Conservation (phyloP, 1,140 invertebrate species). For the Lasaia peninsularis region DNA sequence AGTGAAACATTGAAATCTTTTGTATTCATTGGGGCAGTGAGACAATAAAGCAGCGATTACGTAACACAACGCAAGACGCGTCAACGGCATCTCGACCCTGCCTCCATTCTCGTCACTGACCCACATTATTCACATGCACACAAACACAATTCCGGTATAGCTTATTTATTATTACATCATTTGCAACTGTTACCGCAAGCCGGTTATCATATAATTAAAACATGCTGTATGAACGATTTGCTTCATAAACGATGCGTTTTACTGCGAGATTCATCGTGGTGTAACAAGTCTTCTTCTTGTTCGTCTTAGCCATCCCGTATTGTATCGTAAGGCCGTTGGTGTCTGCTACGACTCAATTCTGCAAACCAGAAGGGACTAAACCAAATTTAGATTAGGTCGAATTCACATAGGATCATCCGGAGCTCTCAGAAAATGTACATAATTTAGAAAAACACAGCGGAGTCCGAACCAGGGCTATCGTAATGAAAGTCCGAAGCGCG, state of each 20-base stretch:
- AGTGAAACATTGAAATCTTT: conserved; percentile 19
- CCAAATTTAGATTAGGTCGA: too few relatives aligned
- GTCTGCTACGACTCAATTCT: too few relatives aligned
- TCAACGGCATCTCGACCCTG: conserved; percentile 70
- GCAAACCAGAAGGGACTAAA: too few relatives aligned
- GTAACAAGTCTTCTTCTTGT: too few relatives aligned
- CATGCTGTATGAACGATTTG: neutral
- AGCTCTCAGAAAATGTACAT: too few relatives aligned
- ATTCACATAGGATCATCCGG: too few relatives aligned
- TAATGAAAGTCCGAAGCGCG: too few relatives aligned
- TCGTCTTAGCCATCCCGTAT: too few relatives aligned
- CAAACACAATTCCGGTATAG: conserved; percentile 60
- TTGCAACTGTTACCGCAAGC: conserved; percentile 15
- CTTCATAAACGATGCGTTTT: neutral
- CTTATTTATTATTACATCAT: conserved; percentile 48
- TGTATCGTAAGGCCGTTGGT: too few relatives aligned
- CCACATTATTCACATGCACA: conserved; percentile 59
- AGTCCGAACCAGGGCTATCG: too few relatives aligned
- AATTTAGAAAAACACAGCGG: too few relatives aligned
- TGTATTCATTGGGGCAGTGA: conserved; percentile 29
- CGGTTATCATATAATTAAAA: conserved; percentile 12
- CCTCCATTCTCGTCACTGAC: conserved; percentile 64
- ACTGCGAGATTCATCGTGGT: neutral
- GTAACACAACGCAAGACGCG: conserved; percentile 51
- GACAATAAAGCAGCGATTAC: conserved; percentile 59